Percentiles rank a stretch among this genome's conserved stretches.
These are phyloP conservation scores for Alexandromys oeconomus DNA, from an alignment of 2,797 vertebrate genomes.

Conservation along the genomic window DNA sequence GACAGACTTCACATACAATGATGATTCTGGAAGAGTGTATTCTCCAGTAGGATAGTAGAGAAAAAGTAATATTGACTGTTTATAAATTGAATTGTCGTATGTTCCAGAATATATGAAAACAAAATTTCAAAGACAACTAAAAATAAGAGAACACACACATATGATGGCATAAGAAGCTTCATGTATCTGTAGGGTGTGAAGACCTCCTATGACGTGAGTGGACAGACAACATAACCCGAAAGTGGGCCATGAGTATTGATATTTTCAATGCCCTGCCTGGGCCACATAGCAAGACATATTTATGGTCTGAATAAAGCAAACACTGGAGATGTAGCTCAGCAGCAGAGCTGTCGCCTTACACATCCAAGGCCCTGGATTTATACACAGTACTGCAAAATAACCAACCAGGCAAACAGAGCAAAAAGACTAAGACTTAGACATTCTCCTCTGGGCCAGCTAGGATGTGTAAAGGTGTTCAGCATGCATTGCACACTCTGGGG, in stretches of 20 bases:
- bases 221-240: not conserved
- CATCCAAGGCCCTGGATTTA: not conserved
- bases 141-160: not conserved
- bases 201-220: not conserved
- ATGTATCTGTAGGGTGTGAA: not conserved
- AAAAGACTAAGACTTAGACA: not conserved
- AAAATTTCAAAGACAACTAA: conserved; percentile 27
- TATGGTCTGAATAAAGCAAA: not conserved
- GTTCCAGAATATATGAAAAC: not conserved
- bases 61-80: not conserved
- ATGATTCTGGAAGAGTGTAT: not conserved
- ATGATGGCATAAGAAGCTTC: not conserved
- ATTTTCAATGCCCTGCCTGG: too few relatives aligned
- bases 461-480: not conserved
- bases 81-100: not conserved
- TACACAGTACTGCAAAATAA: not conserved
- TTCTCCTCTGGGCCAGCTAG: not conserved
- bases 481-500: not conserved
- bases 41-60: not conserved
- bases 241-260: not conserved
- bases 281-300: not conserved
- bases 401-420: not conserved
- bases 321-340: not conserved
- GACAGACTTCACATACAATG: not conserved
- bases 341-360: not conserved